Evolutionary conservation across 2,113 vertebrate genomes (phyloP), one percentile per base, ranked within the genome.

Genomic region (Aegithalos caudatus): DNA sequence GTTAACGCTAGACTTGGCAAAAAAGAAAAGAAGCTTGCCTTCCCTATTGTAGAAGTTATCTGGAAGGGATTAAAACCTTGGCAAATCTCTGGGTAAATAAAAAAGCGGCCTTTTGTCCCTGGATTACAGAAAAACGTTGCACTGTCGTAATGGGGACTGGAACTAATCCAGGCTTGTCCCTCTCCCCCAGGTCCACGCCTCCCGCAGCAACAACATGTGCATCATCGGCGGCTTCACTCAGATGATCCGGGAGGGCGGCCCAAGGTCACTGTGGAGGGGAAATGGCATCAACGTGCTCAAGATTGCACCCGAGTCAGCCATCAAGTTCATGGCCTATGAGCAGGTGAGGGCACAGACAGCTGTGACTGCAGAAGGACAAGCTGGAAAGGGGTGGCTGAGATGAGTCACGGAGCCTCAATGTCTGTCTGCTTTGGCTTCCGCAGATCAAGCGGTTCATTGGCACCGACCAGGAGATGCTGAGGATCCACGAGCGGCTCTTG

Each of bases 261-360:
- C 98, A 3, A 98, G 97, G 79, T 99, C 99, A 0, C 98, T 99
- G 29, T 99, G 99, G 99, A 88, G 99, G 45, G 99, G 99, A 33
- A 99, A 99, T 0, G 99, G 99, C 88, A 99, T 99, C 96, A 99
- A 99, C 0, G 99, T 99, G 92, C 96, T 99, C 84, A 99, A 99
- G 96, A 99, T 99, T 7, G 99, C 98, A 7, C 99, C 99, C 0
- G 99, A 99, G 91, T 99, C 99, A 0, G 99, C 99, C 35, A 99
- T 99, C 90, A 99, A 99, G 82, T 99, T 99, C 97, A 99, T 99
- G 99, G 99, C 99, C 6, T 99, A 99, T 0, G 99, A 99, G 71
- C 99, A 99, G 98, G 99, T 99, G 83, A 77, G 10, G 60, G 27
- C 33, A 7, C 3, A 4, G 37, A 20, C 10, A 33, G 28, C 10